phyloP scores from a whole-genome alignment of 2,113 vertebrate genomes.

The Tautogolabrus adspersus region DNA sequence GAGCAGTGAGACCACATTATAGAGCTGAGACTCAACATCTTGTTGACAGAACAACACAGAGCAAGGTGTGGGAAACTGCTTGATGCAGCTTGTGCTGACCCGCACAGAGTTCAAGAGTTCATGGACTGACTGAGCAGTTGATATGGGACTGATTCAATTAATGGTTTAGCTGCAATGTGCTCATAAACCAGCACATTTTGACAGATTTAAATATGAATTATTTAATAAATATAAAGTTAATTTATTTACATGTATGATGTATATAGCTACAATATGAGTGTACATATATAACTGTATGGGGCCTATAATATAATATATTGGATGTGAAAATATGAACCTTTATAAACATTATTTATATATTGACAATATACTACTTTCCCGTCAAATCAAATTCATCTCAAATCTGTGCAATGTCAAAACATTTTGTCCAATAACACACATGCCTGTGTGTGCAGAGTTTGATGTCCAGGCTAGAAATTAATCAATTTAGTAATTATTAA shows the following conservation, averaged over 20 bases:
- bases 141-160: conserved; percentile 20
- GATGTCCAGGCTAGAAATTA: neutral
- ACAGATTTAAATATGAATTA: conserved; percentile 12
- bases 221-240: conserved; percentile 34
- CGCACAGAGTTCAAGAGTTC: neutral
- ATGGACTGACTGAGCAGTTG: conserved; percentile 12
- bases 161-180: neutral
- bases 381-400: conserved; percentile 18
- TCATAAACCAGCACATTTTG: conserved; percentile 31
- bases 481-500: conserved; percentile 1
- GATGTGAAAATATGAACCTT: conserved; percentile 57
- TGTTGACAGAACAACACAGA: neutral
- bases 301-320: conserved; percentile 55
- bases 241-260: conserved; percentile 52
- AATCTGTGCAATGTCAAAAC: conserved; percentile 13
- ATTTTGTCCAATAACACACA: neutral
- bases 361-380: conserved; percentile 14
- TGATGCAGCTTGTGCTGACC: conserved; percentile 28
- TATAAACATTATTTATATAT: conserved; percentile 38
- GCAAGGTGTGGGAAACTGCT: neutral
- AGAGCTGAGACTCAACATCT: conserved; percentile 35
- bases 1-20: conserved; percentile 92
- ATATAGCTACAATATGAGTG: conserved; percentile 32
- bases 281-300: conserved; percentile 38
- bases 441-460: neutral